phyloP scores from a whole-genome alignment of 2,113 vertebrate genomes.

The Hemicordylus capensis region DNA sequence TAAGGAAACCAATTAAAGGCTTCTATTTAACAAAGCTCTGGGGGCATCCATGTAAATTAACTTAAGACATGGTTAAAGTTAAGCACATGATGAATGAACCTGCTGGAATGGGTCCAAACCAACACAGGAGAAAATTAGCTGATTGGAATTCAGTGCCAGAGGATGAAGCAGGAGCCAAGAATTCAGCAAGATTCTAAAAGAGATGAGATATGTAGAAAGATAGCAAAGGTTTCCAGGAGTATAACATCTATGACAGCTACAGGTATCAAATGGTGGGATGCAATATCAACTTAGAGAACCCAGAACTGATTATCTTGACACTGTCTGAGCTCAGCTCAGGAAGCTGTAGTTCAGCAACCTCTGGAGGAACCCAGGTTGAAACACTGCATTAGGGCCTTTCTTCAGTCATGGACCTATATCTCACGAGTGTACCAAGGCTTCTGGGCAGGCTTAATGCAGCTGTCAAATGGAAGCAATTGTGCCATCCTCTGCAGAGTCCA shows the following conservation, averaged over 20 bases:
- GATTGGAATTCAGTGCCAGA: conserved; percentile 13
- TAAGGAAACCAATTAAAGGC: conserved; percentile 24
- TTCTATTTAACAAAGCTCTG: conserved; percentile 21
- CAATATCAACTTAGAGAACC: neutral
- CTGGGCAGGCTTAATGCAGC: neutral
- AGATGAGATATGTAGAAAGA: neutral
- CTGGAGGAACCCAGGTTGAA: too few species aligned
- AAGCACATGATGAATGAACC: conserved; percentile 6
- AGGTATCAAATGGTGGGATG: neutral
- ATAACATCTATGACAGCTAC: neutral
- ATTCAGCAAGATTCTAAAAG: neutral
- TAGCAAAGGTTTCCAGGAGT: neutral
- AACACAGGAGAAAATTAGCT: conserved; percentile 22
- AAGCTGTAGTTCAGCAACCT: too few species aligned
- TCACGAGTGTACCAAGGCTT: neutral
- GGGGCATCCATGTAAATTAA: conserved; percentile 8
- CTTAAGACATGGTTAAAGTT: conserved; percentile 10
- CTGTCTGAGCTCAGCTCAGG: neutral
- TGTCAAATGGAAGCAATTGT: neutral
- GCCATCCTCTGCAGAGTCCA: neutral
- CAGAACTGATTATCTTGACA: neutral
- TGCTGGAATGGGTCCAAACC: conserved; percentile 19
- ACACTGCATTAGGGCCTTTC: too few species aligned
- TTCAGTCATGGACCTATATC: neutral
- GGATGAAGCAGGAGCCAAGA: conserved; percentile 9